Percentiles rank a stretch among this genome's conserved stretches.
Conservation (phyloP, 2,797 vertebrate genomes). For the Alexandromys oeconomus region DNA sequence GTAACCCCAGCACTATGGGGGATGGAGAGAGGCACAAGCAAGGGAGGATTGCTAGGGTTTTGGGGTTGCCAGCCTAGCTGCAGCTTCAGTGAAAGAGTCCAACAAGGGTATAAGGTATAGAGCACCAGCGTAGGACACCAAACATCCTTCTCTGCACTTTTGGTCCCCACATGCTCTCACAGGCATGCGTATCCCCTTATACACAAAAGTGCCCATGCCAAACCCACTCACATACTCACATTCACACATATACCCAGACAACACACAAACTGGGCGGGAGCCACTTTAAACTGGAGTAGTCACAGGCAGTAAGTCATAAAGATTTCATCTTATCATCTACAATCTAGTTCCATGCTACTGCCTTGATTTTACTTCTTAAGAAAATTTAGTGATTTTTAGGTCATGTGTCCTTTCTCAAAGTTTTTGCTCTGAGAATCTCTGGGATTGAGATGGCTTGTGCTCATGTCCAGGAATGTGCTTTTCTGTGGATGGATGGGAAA, state of each 20-base stretch:
- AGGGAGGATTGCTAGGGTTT: background rate
- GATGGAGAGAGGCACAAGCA: background rate
- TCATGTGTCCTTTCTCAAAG: conserved; percentile 21
- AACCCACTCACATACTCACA: background rate
- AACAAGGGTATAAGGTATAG: background rate
- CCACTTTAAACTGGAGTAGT: background rate
- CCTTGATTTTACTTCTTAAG: conserved; percentile 22
- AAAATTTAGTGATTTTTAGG: conserved; percentile 6
- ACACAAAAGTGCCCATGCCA: background rate
- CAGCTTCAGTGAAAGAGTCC: background rate
- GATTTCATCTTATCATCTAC: background rate
- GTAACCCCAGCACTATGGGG: background rate
- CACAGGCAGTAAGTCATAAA: background rate
- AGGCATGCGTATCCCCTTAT: background rate
- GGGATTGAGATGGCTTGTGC: background rate
- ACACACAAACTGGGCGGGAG: background rate
- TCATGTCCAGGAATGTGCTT: background rate
- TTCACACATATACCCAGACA: background rate
- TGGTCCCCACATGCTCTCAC: background rate
- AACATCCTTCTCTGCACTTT: background rate
- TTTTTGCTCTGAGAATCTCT: background rate
- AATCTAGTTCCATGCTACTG: background rate
- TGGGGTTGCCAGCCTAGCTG: too few relatives aligned
- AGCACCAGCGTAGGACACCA: background rate
- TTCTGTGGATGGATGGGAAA: background rate